Evolutionary conservation across 2,888 invertebrate genomes (phyloP).

Genomic region (Tetrapedia diversipes): DNA sequence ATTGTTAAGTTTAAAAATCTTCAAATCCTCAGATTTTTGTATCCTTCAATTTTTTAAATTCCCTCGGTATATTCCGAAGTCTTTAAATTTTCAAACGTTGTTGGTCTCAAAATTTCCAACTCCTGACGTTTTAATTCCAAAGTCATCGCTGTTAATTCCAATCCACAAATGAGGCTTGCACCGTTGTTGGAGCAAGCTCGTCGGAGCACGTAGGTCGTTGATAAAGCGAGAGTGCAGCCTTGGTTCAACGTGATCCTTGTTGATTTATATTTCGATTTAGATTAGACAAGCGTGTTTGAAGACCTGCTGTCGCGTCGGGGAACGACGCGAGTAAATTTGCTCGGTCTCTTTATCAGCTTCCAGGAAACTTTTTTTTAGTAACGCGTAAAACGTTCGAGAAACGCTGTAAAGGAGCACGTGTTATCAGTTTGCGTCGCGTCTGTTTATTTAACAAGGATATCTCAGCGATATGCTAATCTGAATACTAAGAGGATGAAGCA

Average conservation of each 20-base stretch:
- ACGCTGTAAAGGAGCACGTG: not conserved
- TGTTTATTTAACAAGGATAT: not conserved
- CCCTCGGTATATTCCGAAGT: no score
- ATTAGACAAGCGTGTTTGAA: conserved; percentile 25
- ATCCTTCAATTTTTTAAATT: no score
- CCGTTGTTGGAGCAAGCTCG: no score
- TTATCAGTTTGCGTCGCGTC: not conserved
- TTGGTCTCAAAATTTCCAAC: no score
- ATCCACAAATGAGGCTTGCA: no score
- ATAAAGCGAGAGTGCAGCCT: not conserved
- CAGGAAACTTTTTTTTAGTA: not conserved
- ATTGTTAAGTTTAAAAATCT: no score
- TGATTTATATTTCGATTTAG: conserved; percentile 12
- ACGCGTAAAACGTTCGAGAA: not conserved
- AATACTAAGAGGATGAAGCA: not conserved
- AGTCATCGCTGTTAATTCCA: no score
- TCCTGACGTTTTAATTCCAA: no score
- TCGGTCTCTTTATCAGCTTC: conserved; percentile 28
- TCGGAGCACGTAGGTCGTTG: no score
- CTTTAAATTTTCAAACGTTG: no score
- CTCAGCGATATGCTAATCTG: conserved; percentile 22
- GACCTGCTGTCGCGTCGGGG: not conserved
- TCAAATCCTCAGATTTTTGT: no score
- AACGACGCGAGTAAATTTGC: conserved; percentile 15
- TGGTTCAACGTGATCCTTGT: not conserved